Conservation (phyloP, 2,113 vertebrate genomes). For the Caranx melampygus region DNA sequence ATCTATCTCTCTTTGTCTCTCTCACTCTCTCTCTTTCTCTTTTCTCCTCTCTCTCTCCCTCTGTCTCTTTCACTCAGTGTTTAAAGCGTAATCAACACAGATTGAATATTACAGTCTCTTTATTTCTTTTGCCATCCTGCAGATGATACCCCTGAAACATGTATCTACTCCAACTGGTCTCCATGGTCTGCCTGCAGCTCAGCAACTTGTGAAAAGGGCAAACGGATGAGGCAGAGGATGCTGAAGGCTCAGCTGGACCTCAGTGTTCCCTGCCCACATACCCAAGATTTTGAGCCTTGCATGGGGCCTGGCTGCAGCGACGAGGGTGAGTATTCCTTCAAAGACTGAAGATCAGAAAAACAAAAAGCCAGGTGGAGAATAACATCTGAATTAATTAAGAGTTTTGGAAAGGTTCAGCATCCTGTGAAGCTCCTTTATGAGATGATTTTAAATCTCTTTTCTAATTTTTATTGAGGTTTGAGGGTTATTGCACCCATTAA, state of each 20-base stretch:
- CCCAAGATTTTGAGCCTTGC: slow-evolving; percentile 98
- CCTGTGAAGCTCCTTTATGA: neutral
- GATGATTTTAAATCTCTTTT: neutral
- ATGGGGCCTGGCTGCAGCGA: slow-evolving; percentile 98
- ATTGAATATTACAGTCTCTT: neutral
- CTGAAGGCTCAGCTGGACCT: slow-evolving; percentile 98
- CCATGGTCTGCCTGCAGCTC: slow-evolving; percentile 99
- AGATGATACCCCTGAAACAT: slow-evolving; percentile 99
- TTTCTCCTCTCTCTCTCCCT: neutral
- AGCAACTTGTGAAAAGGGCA: slow-evolving; percentile 98
- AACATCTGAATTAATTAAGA: neutral
- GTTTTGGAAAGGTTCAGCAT: slow-evolving; percentile 3
- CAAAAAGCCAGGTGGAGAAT: neutral
- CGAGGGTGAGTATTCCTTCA: slow-evolving; percentile 85
- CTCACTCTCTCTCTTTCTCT: too few species aligned
- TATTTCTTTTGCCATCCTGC: slow-evolving; percentile 33
- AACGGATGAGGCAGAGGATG: slow-evolving; percentile 98
- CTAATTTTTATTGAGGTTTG: neutral
- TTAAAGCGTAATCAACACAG: neutral
- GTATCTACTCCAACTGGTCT: slow-evolving; percentile 99
- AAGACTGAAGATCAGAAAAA: slow-evolving; percentile 2
- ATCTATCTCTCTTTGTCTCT: too few species aligned
- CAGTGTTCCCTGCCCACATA: slow-evolving; percentile 96
- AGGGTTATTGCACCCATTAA: slow-evolving; percentile 29
- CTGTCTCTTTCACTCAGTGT: neutral